Percentiles rank a stretch among this genome's conserved stretches.
These are phyloP conservation scores for Geodia barretti DNA, from an alignment of 37 sponge, comb jelly and placozoan genomes.

Conservation along the genomic window DNA sequence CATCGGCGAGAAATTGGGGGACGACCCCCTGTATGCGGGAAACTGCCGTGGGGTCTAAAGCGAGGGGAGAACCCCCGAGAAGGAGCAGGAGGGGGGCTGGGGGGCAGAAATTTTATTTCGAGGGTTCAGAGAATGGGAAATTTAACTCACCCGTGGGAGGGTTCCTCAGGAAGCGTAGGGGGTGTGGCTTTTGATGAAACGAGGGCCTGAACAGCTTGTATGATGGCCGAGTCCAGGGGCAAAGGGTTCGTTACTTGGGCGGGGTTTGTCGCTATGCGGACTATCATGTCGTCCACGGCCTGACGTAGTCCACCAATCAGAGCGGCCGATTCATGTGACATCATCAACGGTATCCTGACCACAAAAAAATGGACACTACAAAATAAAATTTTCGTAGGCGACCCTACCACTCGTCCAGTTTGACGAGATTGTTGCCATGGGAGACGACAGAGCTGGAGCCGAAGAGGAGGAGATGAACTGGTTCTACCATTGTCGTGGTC, in stretches of 20 bases:
- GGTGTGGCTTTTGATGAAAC: conserved; percentile 34
- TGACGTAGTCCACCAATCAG: conserved; percentile 78
- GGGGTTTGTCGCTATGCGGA: conserved; percentile 61
- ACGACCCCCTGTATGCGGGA: background rate
- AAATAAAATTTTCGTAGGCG: background rate
- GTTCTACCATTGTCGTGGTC: conserved; percentile 79
- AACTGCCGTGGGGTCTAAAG: background rate
- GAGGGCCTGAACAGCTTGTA: conserved; percentile 23
- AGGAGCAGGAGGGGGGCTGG: background rate
- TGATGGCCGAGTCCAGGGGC: conserved; percentile 30
- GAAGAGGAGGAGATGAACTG: conserved; percentile 79
- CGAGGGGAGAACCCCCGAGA: background rate
- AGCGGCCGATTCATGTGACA: conserved; percentile 58
- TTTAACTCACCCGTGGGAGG: conserved; percentile 15
- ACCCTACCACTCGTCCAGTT: conserved; percentile 53
- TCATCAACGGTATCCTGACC: conserved; percentile 65
- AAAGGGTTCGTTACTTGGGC: conserved; percentile 24
- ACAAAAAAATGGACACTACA: background rate
- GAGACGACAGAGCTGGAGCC: conserved; percentile 61
- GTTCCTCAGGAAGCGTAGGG: conserved; percentile 2
- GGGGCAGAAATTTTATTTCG: background rate
- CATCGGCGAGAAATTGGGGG: background rate
- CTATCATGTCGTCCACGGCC: conserved; percentile 64
- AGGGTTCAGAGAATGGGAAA: background rate
- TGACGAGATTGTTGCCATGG: conserved; percentile 28